These are phyloP conservation scores for Anomalospiza imberbis DNA, from an alignment of 2,797 vertebrate species.

Conservation along the genomic window DNA sequence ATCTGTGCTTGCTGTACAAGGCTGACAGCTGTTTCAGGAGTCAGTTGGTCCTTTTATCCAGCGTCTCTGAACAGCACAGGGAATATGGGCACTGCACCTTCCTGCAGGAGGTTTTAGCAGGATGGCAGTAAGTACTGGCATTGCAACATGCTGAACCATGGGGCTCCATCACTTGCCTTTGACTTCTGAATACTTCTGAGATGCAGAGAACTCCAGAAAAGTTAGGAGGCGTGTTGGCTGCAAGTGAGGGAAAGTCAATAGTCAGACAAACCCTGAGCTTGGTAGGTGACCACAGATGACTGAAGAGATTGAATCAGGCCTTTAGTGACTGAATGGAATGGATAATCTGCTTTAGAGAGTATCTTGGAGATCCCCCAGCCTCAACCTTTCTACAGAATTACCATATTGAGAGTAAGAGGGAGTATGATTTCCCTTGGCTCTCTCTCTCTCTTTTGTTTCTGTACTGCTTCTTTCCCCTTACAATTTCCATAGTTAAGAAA, in stretches of 20 bases:
- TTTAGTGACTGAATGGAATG: background rate
- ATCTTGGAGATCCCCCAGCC: background rate
- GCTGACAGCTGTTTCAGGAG: background rate
- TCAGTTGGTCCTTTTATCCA: background rate
- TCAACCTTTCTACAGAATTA: background rate
- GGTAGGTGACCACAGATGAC: background rate
- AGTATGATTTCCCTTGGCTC: background rate
- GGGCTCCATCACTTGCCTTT: background rate
- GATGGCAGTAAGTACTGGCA: background rate
- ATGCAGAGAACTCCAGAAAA: background rate
- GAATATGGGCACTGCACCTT: background rate
- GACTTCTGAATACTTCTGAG: background rate
- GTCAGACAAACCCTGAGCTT: background rate
- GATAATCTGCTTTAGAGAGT: background rate
- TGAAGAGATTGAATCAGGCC: background rate
- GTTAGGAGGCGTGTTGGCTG: background rate
- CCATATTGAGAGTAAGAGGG: background rate
- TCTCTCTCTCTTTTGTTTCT: background rate
- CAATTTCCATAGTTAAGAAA: background rate
- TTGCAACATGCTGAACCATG: background rate
- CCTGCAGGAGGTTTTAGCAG: background rate
- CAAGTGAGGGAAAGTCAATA: background rate
- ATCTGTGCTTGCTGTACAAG: background rate
- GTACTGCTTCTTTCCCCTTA: background rate
- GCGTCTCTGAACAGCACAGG: background rate